Evolutionary conservation across 2,888 invertebrate species (phyloP), one percentile per base, ranked within the genome.

Genomic region (Cacoxenus indagator): DNA sequence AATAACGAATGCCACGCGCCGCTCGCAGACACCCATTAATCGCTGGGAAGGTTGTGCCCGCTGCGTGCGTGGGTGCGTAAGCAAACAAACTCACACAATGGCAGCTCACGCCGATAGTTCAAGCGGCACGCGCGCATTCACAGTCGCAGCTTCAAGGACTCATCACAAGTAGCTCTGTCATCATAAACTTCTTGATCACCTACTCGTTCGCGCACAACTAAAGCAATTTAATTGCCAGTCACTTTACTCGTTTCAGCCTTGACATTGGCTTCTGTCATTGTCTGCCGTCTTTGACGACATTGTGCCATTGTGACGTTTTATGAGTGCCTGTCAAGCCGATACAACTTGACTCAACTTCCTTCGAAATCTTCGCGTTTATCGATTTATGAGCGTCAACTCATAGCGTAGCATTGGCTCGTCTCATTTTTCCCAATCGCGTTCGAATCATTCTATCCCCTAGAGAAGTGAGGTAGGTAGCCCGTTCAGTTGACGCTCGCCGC

Each of bases 101-200:
- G 6, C 45, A 17, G 57, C 76, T 65, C 73, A 73, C 75, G 74
- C 74, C 74, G 70, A 70, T 68, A 72, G 73, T 70, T 70, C 69
- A 70, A 70, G 68, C 68, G 75, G 75, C 76, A 76, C 75, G 76
- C 75, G 75, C 62, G 70, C 61, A 65, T 67, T 14, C 29, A 45
- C n/a, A n/a, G n/a, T n/a, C n/a, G n/a, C n/a, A n/a, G n/a, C n/a
- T n/a, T n/a, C n/a, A n/a, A n/a, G n/a, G n/a, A n/a, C n/a, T n/a
- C n/a, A n/a, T n/a, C n/a, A n/a, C n/a, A n/a, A n/a, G n/a, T n/a
- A n/a, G n/a, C n/a, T n/a, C n/a, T n/a, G n/a, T n/a, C n/a, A n/a
- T n/a, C n/a, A n/a, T n/a, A n/a, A n/a, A n/a, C n/a, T n/a, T n/a
- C n/a, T n/a, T n/a, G n/a, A n/a, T n/a, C n/a, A n/a, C n/a, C n/a